Evolutionary conservation across 2,888 invertebrate genomes (phyloP).

Genomic region (Mactromeris polynyma): DNA sequence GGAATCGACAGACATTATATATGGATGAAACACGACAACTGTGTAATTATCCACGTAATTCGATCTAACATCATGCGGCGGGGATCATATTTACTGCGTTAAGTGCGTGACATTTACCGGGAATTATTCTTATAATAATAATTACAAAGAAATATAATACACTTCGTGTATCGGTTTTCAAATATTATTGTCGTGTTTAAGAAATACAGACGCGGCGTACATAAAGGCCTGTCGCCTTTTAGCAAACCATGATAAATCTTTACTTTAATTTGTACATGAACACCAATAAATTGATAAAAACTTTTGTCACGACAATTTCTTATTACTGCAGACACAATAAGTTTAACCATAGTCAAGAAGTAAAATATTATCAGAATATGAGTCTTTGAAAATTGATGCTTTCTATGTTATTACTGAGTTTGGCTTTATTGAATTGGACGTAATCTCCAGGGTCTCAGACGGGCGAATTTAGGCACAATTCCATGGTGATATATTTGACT

Average conservation of each 20-base stretch:
- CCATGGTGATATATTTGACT: too few relatives aligned
- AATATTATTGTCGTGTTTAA: background rate
- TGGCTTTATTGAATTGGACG: background rate
- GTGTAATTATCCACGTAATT: too few relatives aligned
- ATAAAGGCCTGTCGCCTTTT: background rate
- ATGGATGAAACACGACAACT: too few relatives aligned
- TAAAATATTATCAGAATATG: too few relatives aligned
- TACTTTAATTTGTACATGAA: background rate
- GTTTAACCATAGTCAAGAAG: too few relatives aligned
- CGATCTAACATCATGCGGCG: background rate
- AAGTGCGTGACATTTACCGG: background rate
- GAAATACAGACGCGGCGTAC: background rate
- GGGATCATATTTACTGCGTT: background rate
- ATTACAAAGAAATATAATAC: background rate
- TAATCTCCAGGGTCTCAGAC: too few relatives aligned
- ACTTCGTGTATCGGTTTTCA: background rate
- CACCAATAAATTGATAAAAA: background rate
- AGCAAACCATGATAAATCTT: background rate
- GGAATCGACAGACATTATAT: too few relatives aligned
- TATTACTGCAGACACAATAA: too few relatives aligned
- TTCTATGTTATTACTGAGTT: too few relatives aligned
- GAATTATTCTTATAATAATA: background rate
- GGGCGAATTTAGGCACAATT: too few relatives aligned
- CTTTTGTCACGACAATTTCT: too few relatives aligned
- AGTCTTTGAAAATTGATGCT: too few relatives aligned